Base-by-base conservation (phyloP, 2,113 vertebrate genomes). In the Sisor rabdophorus region DNA sequence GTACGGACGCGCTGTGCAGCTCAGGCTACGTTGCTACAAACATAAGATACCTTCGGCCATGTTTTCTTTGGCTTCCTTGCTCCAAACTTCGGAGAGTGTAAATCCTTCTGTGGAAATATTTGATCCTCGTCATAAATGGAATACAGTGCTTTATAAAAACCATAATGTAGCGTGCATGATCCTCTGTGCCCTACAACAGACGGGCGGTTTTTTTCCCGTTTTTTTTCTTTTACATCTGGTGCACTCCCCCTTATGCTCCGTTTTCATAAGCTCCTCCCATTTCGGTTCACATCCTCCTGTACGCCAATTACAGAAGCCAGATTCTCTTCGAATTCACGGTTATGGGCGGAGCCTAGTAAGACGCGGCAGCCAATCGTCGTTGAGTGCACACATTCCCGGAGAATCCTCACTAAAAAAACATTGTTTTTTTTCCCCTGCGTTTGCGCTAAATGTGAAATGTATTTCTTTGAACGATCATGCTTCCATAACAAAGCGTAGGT, bases 121-220 rank as follows among this genome's bases (percentile, higher is more conserved):
- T 85, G 87, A 79, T 92, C 90, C 87, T 90, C 89, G 83, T 91
- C 90, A 91, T 91, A 89, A 91, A 89, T 87, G 87, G 90, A 88
- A 91, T 91, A 90, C 92, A 90, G 88, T 90, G 91, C 89, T 91
- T 91, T 91, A 87, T 87, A 90, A 88, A 88, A 90, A 89, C 90
- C 91, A 88, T 92, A 88, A 90, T 92, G 92, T 90, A 90, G 91
- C 88, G 91, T 89, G 92, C 93, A 93, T 93, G 91, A 91, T 93
- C 91, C 92, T 91, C 91, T 85, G 92, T 90, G 91, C 90, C 90
- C 90, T 90, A 19, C 68, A 55, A 72, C 68, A 64, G 13, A 72
- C 68, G 28, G 54, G 16, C 90, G 91, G 5, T 4, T 4, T 44
- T 44, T 44, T 36, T 36, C 6, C 6, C 6, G 32, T 2, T 2